phyloP scores from a whole-genome alignment of 2,888 invertebrate genomes.

The Apotomis capreana region DNA sequence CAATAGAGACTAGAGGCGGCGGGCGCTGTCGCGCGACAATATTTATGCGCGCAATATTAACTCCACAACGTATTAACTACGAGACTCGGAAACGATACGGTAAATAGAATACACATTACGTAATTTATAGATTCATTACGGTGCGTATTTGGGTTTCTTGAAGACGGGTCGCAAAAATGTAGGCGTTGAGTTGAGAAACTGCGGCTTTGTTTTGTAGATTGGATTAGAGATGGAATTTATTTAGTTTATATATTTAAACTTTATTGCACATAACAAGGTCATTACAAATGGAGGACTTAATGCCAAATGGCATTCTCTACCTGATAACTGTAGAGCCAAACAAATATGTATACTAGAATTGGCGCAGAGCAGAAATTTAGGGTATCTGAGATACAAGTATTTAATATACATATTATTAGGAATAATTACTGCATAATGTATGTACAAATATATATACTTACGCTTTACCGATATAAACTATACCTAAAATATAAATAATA shows the following conservation, averaged over 20 bases:
- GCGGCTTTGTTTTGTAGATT: neutral
- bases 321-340: no score
- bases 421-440: no score
- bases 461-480: no score
- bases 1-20: conserved; percentile 80
- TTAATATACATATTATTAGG: no score
- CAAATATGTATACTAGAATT: no score
- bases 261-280: no score
- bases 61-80: conserved; percentile 68
- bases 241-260: neutral
- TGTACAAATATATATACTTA: no score
- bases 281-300: no score
- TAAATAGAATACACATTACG: conserved; percentile 40
- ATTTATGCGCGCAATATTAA: conserved; percentile 84
- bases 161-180: neutral
- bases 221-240: neutral
- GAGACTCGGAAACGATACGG: conserved; percentile 57
- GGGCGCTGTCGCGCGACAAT: conserved; percentile 79
- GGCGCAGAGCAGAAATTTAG: no score
- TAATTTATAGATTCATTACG: conserved; percentile 41
- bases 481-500: no score
- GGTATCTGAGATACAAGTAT: no score
- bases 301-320: no score
- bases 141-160: conserved; percentile 11
- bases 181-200: neutral